Evolutionary conservation across 2,113 vertebrate genomes (phyloP).

Genomic region (Mesembrinibis cayennensis): DNA sequence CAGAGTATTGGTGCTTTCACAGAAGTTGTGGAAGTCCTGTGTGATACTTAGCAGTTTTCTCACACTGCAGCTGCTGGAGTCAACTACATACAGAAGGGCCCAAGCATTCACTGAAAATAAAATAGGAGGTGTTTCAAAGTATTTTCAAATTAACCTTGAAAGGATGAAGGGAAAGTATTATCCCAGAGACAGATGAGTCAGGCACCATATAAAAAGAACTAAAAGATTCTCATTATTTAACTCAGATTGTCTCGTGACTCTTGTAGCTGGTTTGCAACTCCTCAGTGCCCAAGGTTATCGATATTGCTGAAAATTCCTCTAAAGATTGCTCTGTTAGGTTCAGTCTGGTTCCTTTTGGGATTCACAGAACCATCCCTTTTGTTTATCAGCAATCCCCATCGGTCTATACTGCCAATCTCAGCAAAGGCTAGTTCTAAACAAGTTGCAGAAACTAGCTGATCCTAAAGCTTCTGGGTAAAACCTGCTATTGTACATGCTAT

Average conservation of each 20-base stretch:
- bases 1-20: not conserved
- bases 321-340: not conserved
- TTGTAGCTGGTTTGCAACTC: not conserved
- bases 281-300: not conserved
- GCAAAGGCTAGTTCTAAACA: not conserved
- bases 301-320: not conserved
- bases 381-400: not conserved
- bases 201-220: not conserved
- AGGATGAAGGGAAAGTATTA: not conserved
- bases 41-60: not conserved
- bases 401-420: not conserved
- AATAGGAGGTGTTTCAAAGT: not conserved
- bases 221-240: not conserved
- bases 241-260: not conserved
- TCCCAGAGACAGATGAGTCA: not conserved
- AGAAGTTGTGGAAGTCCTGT: not conserved
- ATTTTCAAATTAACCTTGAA: not conserved
- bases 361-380: too few relatives aligned
- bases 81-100: not conserved
- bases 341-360: not conserved
- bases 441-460: not conserved
- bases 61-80: not conserved
- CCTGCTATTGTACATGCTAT: fast-evolving
- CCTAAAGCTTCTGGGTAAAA: not conserved
- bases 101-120: not conserved